Evolutionary conservation across 2,113 vertebrate genomes (phyloP).

Genomic region (Mormyrus lacerda): DNA sequence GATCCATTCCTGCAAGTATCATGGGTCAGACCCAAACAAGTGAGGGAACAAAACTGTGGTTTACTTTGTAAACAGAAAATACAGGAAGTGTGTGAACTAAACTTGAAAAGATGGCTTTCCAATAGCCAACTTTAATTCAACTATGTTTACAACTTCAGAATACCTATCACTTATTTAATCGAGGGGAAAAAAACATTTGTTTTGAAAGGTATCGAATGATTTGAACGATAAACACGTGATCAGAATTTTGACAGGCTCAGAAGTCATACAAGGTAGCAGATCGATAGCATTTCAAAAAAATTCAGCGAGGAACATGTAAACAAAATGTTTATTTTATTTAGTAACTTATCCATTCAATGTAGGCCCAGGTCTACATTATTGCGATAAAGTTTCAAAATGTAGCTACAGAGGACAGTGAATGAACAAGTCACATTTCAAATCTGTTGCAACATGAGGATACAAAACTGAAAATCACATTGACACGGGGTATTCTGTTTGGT

Average conservation of each 20-base stretch:
- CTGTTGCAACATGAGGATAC: background rate
- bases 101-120: background rate
- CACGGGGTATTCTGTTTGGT: conserved; percentile 1
- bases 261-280: background rate
- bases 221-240: background rate
- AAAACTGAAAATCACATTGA: conserved; percentile 1
- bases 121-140: background rate
- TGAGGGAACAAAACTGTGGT: background rate
- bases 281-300: background rate
- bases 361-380: background rate
- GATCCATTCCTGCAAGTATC: background rate
- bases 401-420: background rate
- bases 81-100: background rate
- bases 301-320: background rate
- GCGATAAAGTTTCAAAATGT: background rate
- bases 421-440: background rate
- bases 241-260: background rate
- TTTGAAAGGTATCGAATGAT: no score
- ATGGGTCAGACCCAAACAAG: background rate
- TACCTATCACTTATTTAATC: background rate
- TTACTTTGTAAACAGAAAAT: background rate
- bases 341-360: background rate
- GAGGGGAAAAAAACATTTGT: background rate
- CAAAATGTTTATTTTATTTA: background rate
- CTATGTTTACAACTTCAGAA: background rate